Evolutionary conservation across 2,888 invertebrate species (phyloP).

Genomic region (Patella ulyssiponensis): DNA sequence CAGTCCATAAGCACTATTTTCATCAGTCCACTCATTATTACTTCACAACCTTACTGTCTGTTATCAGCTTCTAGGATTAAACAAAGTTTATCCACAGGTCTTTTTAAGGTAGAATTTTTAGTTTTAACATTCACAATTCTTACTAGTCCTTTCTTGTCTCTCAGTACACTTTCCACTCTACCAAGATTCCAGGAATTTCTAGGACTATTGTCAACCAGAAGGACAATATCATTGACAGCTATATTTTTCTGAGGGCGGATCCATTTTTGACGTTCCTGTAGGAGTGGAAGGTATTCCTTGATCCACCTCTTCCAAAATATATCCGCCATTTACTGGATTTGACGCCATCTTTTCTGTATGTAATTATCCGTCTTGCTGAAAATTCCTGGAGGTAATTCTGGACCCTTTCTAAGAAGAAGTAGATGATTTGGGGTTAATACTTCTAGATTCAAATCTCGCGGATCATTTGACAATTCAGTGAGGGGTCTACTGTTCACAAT

Average conservation of each 20-base stretch:
- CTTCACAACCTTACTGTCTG: no score
- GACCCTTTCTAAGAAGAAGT: background rate
- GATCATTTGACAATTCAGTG: conserved; percentile 29
- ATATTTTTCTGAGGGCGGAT: background rate
- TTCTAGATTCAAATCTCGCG: background rate
- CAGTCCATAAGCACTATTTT: no score
- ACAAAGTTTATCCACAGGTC: conserved; percentile 28
- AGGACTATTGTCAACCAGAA: conserved; percentile 12
- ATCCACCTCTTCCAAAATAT: conserved; percentile 32
- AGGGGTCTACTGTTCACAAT: conserved; percentile 35
- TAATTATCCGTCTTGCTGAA: conserved; percentile 33
- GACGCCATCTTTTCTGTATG: conserved; percentile 34
- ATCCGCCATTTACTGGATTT: conserved; percentile 38
- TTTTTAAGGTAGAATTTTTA: conserved; percentile 10
- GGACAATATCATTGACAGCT: conserved; percentile 5
- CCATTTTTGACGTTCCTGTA: conserved; percentile 31
- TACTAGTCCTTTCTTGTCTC: conserved; percentile 18
- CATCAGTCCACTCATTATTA: no score
- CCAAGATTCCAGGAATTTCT: conserved; percentile 14
- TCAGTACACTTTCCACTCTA: conserved; percentile 12
- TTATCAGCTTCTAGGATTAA: conserved; percentile 22
- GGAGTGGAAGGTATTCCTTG: conserved; percentile 25
- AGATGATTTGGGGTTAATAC: background rate
- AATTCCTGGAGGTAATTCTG: conserved; percentile 30
- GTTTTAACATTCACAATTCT: conserved; percentile 23